These are phyloP conservation scores for Columba guinea DNA, from an alignment of 2,797 vertebrate species.

Conservation along the genomic window DNA sequence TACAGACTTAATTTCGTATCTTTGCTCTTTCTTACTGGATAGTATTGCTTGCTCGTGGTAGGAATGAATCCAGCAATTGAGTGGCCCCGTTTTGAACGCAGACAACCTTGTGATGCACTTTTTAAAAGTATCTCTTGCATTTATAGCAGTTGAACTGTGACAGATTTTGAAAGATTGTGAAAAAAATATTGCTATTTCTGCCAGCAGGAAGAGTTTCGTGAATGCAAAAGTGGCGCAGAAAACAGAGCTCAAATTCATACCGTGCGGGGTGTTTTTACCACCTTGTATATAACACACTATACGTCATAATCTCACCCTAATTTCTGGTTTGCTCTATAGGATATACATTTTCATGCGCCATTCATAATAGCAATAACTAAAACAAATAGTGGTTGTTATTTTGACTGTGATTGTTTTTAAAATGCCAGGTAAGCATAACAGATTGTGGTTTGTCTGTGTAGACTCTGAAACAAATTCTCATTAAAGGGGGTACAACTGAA, in stretches of 20 bases:
- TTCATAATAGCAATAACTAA: background rate
- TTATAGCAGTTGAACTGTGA: constrained; percentile 7
- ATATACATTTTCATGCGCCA: background rate
- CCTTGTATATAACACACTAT: background rate
- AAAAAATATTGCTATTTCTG: constrained; percentile 33
- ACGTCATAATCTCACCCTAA: background rate
- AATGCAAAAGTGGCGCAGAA: background rate
- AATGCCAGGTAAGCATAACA: background rate
- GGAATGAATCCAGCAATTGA: background rate
- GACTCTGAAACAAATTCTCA: background rate
- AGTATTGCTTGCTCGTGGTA: background rate
- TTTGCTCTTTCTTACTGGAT: background rate
- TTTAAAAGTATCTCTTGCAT: background rate
- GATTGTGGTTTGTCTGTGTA: background rate
- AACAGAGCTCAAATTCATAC: background rate
- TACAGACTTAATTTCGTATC: background rate
- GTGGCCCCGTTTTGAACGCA: background rate
- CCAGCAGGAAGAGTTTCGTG: background rate
- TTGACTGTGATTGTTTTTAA: constrained; percentile 3
- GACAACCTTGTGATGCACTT: background rate
- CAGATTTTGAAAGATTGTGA: constrained; percentile 23
- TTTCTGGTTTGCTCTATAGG: background rate
- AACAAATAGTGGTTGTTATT: background rate
- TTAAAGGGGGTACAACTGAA: background rate
- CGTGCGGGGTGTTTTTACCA: background rate